phyloP scores from a whole-genome alignment of 2,797 vertebrate species.

The Channallabes apus region DNA sequence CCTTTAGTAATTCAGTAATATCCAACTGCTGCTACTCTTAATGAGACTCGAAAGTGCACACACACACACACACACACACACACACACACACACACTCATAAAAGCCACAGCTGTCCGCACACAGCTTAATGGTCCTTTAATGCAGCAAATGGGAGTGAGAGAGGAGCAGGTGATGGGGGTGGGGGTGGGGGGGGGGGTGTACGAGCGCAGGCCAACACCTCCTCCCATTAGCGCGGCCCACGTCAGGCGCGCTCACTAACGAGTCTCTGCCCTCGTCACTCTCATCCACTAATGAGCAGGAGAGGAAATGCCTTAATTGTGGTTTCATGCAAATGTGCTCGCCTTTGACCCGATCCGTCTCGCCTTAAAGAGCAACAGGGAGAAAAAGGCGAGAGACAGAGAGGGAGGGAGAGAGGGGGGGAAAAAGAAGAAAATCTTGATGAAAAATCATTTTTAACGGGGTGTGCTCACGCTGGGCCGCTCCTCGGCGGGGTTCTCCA shows the following conservation, averaged over 20 bases:
- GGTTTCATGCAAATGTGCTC: slow-evolving; percentile 68
- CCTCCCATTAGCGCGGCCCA: slow-evolving; percentile 58
- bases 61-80: slow-evolving; percentile 24
- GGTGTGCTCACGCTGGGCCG: slow-evolving; percentile 72
- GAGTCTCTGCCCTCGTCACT: slow-evolving; percentile 53
- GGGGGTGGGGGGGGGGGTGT: slow-evolving; percentile 69
- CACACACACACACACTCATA: slow-evolving; percentile 55
- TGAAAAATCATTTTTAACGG: too few relatives aligned
- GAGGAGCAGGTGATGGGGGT: slow-evolving; percentile 78
- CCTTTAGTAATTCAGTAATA: neutral
- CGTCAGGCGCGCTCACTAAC: slow-evolving; percentile 53
- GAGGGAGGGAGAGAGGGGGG: slow-evolving; percentile 7
- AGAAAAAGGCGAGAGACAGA: neutral
- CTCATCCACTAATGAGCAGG: slow-evolving; percentile 62
- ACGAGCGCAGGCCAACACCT: slow-evolving; percentile 66
- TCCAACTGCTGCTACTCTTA: neutral
- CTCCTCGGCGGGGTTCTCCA: slow-evolving; percentile 85
- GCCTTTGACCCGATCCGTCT: slow-evolving; percentile 52
- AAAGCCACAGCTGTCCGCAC: slow-evolving; percentile 83
- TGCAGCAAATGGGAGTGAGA: slow-evolving; percentile 82
- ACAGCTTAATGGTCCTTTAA: slow-evolving; percentile 89
- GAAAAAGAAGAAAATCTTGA: slow-evolving; percentile 7
- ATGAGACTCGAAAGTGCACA: slow-evolving; percentile 4
- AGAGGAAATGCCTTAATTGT: slow-evolving; percentile 71
- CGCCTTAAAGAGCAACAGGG: slow-evolving; percentile 18